Conservation (phyloP, 2,888 invertebrate species). For the Muscina levida region DNA sequence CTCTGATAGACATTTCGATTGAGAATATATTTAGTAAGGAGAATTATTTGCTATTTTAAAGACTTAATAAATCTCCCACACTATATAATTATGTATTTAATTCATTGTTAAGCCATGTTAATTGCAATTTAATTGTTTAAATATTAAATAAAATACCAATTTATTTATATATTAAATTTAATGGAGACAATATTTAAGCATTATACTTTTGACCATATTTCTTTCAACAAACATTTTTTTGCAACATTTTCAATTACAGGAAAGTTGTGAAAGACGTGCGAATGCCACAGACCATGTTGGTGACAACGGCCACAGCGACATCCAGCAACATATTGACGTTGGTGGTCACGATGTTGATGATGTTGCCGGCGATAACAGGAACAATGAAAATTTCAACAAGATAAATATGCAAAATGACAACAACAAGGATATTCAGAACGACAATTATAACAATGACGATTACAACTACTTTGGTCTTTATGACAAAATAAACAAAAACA, state of each 20-base stretch:
- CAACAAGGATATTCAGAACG: conserved; percentile 49
- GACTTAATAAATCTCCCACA: too few relatives aligned
- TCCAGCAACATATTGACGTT: too few relatives aligned
- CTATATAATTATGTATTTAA: too few relatives aligned
- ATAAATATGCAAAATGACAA: conserved; percentile 20
- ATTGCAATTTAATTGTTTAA: too few relatives aligned
- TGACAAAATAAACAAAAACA: conserved; percentile 31
- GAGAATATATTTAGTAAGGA: too few relatives aligned
- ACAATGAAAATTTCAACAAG: neutral
- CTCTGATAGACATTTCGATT: too few relatives aligned
- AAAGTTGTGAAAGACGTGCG: conserved; percentile 58
- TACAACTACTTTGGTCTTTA: conserved; percentile 26
- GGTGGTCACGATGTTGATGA: too few relatives aligned
- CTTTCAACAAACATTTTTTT: conserved; percentile 43
- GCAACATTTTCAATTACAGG: conserved; percentile 62
- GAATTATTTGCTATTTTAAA: too few relatives aligned
- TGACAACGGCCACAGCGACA: neutral
- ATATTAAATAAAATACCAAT: neutral
- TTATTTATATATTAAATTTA: neutral
- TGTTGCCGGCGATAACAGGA: neutral
- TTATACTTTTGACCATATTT: neutral
- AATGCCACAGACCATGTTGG: conserved; percentile 24
- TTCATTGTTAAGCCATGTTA: too few relatives aligned
- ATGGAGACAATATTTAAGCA: conserved; percentile 5
- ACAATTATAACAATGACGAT: conserved; percentile 28